Evolutionary conservation across 1,140 invertebrate species (phyloP), one percentile per base, ranked within the genome.

Genomic region (Drosophila sproati): DNA sequence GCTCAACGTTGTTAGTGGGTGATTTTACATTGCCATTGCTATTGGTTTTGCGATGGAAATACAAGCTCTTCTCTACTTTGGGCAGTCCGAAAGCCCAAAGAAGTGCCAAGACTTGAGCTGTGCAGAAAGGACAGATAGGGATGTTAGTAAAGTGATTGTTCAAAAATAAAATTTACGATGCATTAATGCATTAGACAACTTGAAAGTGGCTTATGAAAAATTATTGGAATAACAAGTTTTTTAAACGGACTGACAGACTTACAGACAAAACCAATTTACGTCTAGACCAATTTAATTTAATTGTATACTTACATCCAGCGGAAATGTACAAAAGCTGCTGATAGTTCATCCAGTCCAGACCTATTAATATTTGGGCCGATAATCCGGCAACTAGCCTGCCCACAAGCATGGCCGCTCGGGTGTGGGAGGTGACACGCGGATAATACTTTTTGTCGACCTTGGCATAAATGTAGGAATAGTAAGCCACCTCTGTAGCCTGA

Each of bases 391-490:
- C 78, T 81, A 95, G 95, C 70, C 95, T 94, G 2, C 97, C 96
- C 28, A 94, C 80, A 8, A 97, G 93, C 76, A 94, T 93, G 3
- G 96, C 96, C 12, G 95, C 95, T 82, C 96, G 93, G 3, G 96
- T 96, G 75, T 95, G 95, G 2, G 95, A 94, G 0, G 97, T 96
- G 1, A 97, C 96, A 82, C 94, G 93, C 82, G 96, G 95, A 92
- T 96, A 97, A 90, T 96, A 94, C 56, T 94, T 92, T 76, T 94
- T 94, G 56, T 95, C 94, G 48, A 98, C 97, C 94, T 98, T 97
- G 12, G 97, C 97, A 93, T 98, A 99, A 76, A 98, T 97, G 82
- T 98, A 99, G 0, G 97, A 97, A 76, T 96, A 97, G 93, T 98
- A 98, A 0, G 97, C 97, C 0, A 98, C 96, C 93, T 98, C 98